phyloP scores from a whole-genome alignment of 2,888 invertebrate genomes.

The Callinectes sapidus region DNA sequence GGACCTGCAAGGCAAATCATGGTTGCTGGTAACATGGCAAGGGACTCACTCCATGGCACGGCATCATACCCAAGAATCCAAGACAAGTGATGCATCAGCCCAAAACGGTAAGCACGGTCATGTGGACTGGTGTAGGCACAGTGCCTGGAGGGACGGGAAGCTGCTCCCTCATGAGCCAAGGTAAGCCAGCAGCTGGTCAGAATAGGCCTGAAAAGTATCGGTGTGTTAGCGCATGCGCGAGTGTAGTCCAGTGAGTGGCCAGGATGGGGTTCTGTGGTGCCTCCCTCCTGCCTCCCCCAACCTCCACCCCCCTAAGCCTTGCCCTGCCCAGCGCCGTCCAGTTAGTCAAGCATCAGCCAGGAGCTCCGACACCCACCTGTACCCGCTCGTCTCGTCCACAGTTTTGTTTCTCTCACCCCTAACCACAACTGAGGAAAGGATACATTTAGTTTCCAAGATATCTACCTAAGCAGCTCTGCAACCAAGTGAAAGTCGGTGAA shows the following conservation, averaged over 20 bases:
- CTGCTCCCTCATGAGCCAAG: conserved; percentile 6
- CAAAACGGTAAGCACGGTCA: background rate
- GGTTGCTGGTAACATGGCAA: background rate
- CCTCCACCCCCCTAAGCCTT: conserved; percentile 27
- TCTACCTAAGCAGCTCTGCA: background rate
- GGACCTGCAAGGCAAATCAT: background rate
- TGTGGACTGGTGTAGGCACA: background rate
- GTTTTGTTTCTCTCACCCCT: background rate
- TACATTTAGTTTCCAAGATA: background rate
- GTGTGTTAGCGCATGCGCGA: conserved; percentile 56
- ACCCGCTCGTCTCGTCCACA: background rate
- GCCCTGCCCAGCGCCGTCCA: conserved; percentile 53
- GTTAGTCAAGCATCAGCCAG: conserved; percentile 48
- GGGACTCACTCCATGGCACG: background rate
- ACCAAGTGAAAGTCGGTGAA: conserved; percentile 40
- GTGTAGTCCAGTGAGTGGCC: conserved; percentile 55
- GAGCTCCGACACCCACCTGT: conserved; percentile 49
- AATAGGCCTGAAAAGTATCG: conserved; percentile 42
- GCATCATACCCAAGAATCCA: background rate
- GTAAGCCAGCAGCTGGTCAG: conserved; percentile 15
- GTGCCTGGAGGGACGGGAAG: background rate
- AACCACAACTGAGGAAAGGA: background rate
- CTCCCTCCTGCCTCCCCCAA: conserved; percentile 33
- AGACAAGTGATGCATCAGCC: background rate
- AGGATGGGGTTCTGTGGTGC: conserved; percentile 23